A percentile compares a stretch with the other conserved stretches of the same genome.
phyloP scores from a whole-genome alignment of 2,888 invertebrate genomes.

The Pocota personata region DNA sequence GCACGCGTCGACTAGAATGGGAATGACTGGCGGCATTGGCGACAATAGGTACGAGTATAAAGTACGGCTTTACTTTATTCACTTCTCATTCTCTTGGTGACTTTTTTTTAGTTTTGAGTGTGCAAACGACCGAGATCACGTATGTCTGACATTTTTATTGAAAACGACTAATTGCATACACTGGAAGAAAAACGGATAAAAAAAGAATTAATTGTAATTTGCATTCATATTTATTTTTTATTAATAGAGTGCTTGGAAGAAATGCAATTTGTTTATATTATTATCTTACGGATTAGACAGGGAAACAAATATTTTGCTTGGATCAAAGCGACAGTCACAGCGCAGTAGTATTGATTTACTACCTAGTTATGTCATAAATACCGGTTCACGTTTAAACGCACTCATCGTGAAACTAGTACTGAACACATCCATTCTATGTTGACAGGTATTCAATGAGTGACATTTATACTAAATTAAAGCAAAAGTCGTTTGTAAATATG shows the following conservation, averaged over 20 bases:
- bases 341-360: background rate
- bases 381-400: no score
- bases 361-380: no score
- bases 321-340: background rate
- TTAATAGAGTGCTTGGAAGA: background rate
- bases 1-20: constrained; percentile 66
- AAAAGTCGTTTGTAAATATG: no score
- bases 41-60: constrained; percentile 49
- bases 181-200: constrained; percentile 29
- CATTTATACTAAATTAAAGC: no score
- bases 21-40: constrained; percentile 45
- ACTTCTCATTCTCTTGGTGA: constrained; percentile 17
- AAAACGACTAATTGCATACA: constrained; percentile 68
- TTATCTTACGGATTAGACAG: background rate
- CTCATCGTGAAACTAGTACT: no score
- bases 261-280: background rate
- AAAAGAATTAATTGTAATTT: constrained; percentile 22
- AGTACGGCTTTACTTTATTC: constrained; percentile 36
- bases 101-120: constrained; percentile 39
- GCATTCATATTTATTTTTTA: background rate
- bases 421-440: no score
- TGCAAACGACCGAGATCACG: constrained; percentile 69
- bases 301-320: background rate
- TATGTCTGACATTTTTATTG: constrained; percentile 67
- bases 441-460: no score